Evolutionary conservation across 1,140 invertebrate genomes (phyloP).

Genomic region (Hycleus cichorii): DNA sequence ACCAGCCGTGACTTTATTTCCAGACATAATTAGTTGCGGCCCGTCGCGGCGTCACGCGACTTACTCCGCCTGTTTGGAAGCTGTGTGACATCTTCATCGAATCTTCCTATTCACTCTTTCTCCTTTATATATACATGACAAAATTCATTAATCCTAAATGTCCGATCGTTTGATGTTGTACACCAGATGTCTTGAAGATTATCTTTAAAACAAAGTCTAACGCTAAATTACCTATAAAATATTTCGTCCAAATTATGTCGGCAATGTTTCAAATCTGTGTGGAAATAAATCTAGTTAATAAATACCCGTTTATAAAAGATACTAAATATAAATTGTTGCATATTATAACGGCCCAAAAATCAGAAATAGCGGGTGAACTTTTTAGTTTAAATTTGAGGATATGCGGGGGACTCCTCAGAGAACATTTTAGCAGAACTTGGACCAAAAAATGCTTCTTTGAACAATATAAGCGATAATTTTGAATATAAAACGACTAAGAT

Average conservation of each 20-base stretch:
- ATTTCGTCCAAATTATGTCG: slow-evolving; percentile 4
- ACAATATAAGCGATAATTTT: too few relatives aligned
- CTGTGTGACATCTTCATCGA: slow-evolving; percentile 25
- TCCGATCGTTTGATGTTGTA: slow-evolving; percentile 17
- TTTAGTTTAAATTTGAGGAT: too few relatives aligned
- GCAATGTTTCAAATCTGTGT: too few relatives aligned
- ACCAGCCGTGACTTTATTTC: slow-evolving; percentile 23
- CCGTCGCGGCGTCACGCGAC: slow-evolving; percentile 23
- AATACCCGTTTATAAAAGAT: too few relatives aligned
- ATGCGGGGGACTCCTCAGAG: too few relatives aligned
- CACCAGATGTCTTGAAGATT: slow-evolving; percentile 18
- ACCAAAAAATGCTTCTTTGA: too few relatives aligned
- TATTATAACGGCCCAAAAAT: too few relatives aligned
- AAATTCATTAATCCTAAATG: slow-evolving; percentile 16
- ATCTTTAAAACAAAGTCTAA: slow-evolving; percentile 12
- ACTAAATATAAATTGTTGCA: too few relatives aligned
- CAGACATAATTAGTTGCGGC: slow-evolving; percentile 27
- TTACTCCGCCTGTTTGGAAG: slow-evolving; percentile 13
- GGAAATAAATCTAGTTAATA: too few relatives aligned
- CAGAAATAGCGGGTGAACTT: too few relatives aligned
- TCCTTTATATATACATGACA: background rate
- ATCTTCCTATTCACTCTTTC: slow-evolving; percentile 11
- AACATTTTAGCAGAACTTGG: too few relatives aligned
- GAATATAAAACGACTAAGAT: too few relatives aligned
- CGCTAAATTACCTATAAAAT: slow-evolving; percentile 17